These are phyloP conservation scores for Sericinus montela DNA, from an alignment of 2,888 invertebrate species.

Conservation along the genomic window DNA sequence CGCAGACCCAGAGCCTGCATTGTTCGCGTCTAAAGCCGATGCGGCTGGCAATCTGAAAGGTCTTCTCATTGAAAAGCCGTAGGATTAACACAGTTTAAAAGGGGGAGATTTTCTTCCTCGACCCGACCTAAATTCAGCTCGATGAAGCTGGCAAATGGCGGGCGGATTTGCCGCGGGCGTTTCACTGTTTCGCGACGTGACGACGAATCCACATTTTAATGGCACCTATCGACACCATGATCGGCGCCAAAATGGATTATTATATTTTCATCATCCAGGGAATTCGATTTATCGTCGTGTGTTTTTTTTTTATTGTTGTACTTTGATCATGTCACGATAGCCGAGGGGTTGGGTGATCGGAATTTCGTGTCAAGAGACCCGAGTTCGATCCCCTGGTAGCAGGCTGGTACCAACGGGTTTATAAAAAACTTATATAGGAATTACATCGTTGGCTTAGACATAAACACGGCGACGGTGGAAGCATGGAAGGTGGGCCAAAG, in stretches of 20 bases:
- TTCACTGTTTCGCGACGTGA: neutral
- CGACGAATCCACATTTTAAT: neutral
- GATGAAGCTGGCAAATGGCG: neutral
- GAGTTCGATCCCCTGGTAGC: too few species aligned
- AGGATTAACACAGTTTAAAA: constrained; percentile 36
- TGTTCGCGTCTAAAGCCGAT: constrained; percentile 10
- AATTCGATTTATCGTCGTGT: too few species aligned
- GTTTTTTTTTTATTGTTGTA: too few species aligned
- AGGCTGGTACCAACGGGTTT: too few species aligned
- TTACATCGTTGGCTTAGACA: too few species aligned
- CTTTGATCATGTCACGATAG: too few species aligned
- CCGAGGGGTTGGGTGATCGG: too few species aligned
- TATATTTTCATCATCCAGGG: neutral
- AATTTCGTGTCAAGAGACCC: too few species aligned
- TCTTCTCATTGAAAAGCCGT: constrained; percentile 27
- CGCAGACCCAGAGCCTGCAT: constrained; percentile 2
- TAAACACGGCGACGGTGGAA: too few species aligned
- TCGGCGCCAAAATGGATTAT: constrained; percentile 1
- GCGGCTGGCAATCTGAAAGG: constrained; percentile 26
- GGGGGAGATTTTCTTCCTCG: constrained; percentile 26
- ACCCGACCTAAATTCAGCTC: constrained; percentile 29
- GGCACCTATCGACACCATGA: constrained; percentile 8
- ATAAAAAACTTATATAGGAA: too few species aligned
- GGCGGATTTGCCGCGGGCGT: neutral
- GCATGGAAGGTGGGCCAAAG: too few species aligned